A percentile compares a stretch with the other conserved stretches of the same genome.
Conservation (phyloP, 2,888 invertebrate genomes). For the Drosophila nr. perissopoda region DNA sequence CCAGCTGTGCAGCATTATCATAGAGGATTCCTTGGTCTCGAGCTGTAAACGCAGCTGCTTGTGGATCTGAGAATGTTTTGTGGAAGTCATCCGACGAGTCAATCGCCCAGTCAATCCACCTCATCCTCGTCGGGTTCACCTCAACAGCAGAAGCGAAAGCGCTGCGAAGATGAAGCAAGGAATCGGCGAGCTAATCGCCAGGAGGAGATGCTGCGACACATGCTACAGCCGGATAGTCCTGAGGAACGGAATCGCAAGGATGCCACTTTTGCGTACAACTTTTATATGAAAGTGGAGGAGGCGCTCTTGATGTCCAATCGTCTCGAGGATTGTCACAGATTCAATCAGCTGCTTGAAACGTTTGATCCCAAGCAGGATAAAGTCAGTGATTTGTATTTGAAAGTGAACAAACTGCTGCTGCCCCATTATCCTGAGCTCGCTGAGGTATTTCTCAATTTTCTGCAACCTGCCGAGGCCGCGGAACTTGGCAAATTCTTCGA, state of each 20-base stretch:
- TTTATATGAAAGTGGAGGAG: slow-evolving; percentile 86
- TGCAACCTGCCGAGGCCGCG: slow-evolving; percentile 93
- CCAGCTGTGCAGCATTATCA: slow-evolving; percentile 65
- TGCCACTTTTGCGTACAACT: slow-evolving; percentile 84
- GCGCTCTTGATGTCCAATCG: slow-evolving; percentile 85
- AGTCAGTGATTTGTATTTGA: slow-evolving; percentile 88
- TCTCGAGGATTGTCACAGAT: slow-evolving; percentile 87
- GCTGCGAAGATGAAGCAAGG: slow-evolving; percentile 59
- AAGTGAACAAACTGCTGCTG: slow-evolving; percentile 87
- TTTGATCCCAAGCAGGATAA: slow-evolving; percentile 88
- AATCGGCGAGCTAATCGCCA: slow-evolving; percentile 78
- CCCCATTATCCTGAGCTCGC: slow-evolving; percentile 90
- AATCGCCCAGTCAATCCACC: not conserved
- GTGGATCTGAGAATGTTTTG: slow-evolving; percentile 79
- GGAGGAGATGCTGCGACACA: slow-evolving; percentile 83
- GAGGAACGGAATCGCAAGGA: slow-evolving; percentile 84
- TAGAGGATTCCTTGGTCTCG: slow-evolving; percentile 77
- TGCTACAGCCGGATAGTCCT: slow-evolving; percentile 81
- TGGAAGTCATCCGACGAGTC: slow-evolving; percentile 38
- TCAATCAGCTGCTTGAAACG: slow-evolving; percentile 89
- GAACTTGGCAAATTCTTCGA: slow-evolving; percentile 92
- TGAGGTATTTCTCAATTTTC: slow-evolving; percentile 93
- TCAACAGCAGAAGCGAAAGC: slow-evolving; percentile 64
- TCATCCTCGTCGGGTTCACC: not conserved
- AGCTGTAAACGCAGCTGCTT: slow-evolving; percentile 82